Evolutionary conservation across 2,888 invertebrate species (phyloP).

Genomic region (Apamea anceps): DNA sequence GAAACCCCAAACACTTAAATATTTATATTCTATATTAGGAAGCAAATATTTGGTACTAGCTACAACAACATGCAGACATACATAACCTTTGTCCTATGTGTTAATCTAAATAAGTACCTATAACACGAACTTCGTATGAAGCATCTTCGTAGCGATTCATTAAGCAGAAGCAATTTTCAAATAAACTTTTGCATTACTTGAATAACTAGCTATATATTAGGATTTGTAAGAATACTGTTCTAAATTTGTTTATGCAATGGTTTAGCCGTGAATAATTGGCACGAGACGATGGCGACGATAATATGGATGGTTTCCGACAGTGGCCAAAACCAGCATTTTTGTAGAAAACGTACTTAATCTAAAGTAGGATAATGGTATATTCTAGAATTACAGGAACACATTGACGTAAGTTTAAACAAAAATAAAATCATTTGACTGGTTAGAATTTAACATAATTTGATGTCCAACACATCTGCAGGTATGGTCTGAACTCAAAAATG

Average conservation of each 20-base stretch:
- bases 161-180: slow-evolving; percentile 4
- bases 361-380: no score
- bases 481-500: neutral
- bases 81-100: slow-evolving; percentile 31
- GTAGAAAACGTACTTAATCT: neutral
- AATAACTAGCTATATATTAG: neutral
- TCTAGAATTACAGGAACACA: neutral
- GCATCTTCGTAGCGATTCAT: slow-evolving; percentile 1
- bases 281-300: neutral
- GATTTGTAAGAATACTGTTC: neutral
- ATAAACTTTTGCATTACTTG: neutral
- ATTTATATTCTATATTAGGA: slow-evolving; percentile 26
- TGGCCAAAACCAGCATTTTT: neutral
- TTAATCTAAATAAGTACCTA: slow-evolving; percentile 19
- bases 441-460: neutral
- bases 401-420: neutral
- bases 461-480: neutral
- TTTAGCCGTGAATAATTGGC: neutral
- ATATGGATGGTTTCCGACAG: neutral
- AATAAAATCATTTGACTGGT: neutral
- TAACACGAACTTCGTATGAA: slow-evolving; percentile 2
- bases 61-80: slow-evolving; percentile 4
- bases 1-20: slow-evolving; percentile 18
- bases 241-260: neutral
- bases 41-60: slow-evolving; percentile 45